phyloP scores from a whole-genome alignment of 2,113 vertebrate species.

The Brienomyrus brachyistius region DNA sequence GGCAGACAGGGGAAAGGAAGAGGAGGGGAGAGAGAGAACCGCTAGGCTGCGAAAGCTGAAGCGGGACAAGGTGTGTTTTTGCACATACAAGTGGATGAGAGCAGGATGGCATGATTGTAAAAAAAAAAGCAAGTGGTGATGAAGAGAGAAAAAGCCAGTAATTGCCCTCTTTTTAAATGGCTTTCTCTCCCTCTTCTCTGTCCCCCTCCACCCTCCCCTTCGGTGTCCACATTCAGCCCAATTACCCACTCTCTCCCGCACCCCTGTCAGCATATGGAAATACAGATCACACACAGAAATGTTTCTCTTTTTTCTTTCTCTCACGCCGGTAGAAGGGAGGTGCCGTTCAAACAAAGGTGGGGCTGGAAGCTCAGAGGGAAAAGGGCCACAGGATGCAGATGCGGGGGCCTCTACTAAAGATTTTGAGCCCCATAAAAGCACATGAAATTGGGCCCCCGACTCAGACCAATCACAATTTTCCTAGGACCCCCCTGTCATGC shows the following conservation, averaged over 20 bases:
- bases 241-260: constrained; percentile 69
- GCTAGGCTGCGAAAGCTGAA: neutral
- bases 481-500: neutral
- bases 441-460: neutral
- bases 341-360: constrained; percentile 51
- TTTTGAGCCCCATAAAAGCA: neutral
- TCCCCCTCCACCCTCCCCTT: constrained; percentile 49
- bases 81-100: constrained; percentile 37
- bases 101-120: constrained; percentile 52
- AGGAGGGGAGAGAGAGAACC: neutral
- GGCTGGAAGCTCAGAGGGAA: neutral
- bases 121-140: constrained; percentile 28
- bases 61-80: neutral
- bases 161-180: constrained; percentile 15
- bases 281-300: constrained; percentile 61
- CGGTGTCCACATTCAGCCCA: constrained; percentile 64
- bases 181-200: constrained; percentile 8
- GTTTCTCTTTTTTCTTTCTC: constrained; percentile 30
- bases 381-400: neutral
- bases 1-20: neutral
- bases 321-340: constrained; percentile 55
- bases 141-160: constrained; percentile 12
- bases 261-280: constrained; percentile 69
- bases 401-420: neutral
- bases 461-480: neutral